These are phyloP conservation scores for Lamellibrachia luymesi DNA, from an alignment of 1,140 invertebrate genomes.

Conservation along the genomic window DNA sequence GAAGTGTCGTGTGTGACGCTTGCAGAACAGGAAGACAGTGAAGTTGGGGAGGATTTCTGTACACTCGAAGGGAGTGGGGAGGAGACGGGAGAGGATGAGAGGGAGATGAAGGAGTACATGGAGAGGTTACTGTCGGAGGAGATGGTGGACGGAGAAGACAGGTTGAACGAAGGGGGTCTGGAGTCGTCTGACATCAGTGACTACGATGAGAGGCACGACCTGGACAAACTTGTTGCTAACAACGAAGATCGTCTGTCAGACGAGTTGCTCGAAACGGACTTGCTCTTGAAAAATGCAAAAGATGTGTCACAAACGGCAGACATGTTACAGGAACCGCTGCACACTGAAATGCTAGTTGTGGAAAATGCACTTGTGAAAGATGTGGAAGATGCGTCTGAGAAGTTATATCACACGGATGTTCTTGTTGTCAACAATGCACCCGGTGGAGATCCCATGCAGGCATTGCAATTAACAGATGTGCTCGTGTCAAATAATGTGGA, in stretches of 20 bases:
- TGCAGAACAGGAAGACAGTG: slow-evolving; percentile 43
- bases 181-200: neutral
- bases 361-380: neutral
- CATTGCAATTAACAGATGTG: neutral
- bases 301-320: neutral
- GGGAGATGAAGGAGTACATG: slow-evolving; percentile 17
- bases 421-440: neutral
- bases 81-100: slow-evolving; percentile 27
- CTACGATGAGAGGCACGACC: neutral
- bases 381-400: neutral
- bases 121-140: slow-evolving; percentile 20
- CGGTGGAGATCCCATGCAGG: neutral
- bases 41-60: slow-evolving; percentile 58
- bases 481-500: neutral
- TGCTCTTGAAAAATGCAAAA: neutral
- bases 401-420: neutral
- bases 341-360: neutral
- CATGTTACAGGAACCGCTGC: neutral
- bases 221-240: neutral
- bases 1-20: neutral
- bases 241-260: neutral
- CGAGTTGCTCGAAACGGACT: neutral
- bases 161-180: slow-evolving; percentile 7
- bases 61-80: slow-evolving; percentile 61
- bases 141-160: neutral